These are phyloP conservation scores for Carlito syrichta DNA, from an alignment of 2,113 vertebrate genomes.

Conservation along the genomic window DNA sequence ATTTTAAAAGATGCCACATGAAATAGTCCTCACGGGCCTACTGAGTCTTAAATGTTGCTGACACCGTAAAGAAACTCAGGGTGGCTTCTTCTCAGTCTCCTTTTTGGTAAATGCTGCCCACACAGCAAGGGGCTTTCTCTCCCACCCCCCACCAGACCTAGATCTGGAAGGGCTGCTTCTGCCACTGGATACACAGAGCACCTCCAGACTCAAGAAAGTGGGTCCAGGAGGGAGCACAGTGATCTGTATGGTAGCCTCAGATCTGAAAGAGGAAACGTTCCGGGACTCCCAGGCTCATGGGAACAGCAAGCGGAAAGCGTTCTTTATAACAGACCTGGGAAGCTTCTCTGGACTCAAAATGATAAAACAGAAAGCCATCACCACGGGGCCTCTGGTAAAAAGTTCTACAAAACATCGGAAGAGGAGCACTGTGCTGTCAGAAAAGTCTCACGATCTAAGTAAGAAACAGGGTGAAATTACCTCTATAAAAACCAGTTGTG, in stretches of 20 bases:
- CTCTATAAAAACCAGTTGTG: not conserved
- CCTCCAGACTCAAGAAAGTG: not conserved
- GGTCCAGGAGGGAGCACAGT: fast-evolving
- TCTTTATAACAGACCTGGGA: not conserved
- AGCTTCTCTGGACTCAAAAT: not conserved
- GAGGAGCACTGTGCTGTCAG: not conserved
- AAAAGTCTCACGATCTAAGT: not conserved
- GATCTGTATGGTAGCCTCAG: not conserved
- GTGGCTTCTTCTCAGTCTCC: not conserved
- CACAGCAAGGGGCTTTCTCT: not conserved
- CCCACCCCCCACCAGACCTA: fast-evolving
- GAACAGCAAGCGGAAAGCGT: not conserved
- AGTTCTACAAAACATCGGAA: not conserved
- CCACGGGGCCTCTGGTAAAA: not conserved
- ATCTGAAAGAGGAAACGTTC: not conserved
- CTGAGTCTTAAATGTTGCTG: not conserved
- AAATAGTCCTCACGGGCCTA: not conserved
- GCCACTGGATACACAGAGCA: no score
- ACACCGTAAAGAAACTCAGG: not conserved
- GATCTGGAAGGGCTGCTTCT: not conserved
- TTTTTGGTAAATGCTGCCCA: not conserved
- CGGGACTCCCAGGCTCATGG: no score
- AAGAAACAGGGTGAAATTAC: no score
- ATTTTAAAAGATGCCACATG: not conserved
- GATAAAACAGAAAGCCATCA: not conserved